A percentile compares a stretch with the other conserved stretches of the same genome.
phyloP scores from a whole-genome alignment of 2,113 vertebrate species.

The Strix aluco region DNA sequence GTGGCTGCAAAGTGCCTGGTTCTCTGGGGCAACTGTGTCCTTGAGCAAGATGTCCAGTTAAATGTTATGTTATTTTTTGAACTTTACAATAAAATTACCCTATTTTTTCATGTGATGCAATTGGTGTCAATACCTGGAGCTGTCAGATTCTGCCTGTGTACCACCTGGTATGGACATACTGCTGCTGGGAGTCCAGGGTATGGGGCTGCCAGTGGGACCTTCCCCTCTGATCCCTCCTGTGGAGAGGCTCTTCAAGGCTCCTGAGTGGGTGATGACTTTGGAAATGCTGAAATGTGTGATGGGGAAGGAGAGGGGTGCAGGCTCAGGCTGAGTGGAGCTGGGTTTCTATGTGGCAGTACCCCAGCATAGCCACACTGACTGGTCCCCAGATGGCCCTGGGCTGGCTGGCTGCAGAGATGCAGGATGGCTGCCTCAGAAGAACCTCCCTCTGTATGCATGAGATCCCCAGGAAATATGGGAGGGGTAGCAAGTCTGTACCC shows the following conservation, averaged over 20 bases:
- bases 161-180: accelerated
- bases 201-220: background rate
- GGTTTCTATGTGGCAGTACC: no score
- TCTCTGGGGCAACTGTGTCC: background rate
- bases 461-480: background rate
- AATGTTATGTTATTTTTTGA: background rate
- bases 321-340: background rate
- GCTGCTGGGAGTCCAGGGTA: background rate
- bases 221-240: background rate
- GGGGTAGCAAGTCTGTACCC: background rate
- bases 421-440: background rate
- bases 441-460: background rate
- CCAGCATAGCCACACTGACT: background rate
- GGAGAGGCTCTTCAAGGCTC: background rate
- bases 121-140: background rate
- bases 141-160: background rate
- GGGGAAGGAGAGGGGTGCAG: background rate
- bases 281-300: background rate
- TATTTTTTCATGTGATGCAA: background rate
- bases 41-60: background rate
- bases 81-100: conserved; percentile 1
- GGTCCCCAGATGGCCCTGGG: background rate
- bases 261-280: background rate
- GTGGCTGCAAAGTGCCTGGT: background rate
- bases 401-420: background rate